Evolutionary conservation across 53 echinoderm and acorn worm species (phyloP).

Genomic region (Crossaster papposus): DNA sequence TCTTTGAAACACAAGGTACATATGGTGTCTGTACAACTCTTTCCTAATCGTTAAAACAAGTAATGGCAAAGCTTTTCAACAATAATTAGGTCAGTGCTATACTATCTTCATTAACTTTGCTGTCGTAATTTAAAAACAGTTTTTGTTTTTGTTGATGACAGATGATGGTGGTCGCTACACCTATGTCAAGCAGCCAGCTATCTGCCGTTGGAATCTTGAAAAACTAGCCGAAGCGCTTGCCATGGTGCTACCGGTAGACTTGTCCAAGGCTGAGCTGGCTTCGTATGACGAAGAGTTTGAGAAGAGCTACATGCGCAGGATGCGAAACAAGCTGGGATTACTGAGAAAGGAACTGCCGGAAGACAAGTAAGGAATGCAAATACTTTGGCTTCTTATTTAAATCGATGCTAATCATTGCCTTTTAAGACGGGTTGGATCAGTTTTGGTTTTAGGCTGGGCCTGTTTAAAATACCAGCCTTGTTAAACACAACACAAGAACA

Average conservation of each 20-base stretch:
- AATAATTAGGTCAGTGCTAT: too few relatives aligned
- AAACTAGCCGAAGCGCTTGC: constrained; percentile 87
- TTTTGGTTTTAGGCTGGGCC: too few relatives aligned
- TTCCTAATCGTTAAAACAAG: too few relatives aligned
- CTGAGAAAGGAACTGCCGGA: constrained; percentile 62
- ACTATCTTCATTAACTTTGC: too few relatives aligned
- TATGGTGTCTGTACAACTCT: too few relatives aligned
- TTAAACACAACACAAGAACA: background rate
- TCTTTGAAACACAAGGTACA: too few relatives aligned
- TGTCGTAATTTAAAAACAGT: background rate
- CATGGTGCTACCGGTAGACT: constrained; percentile 77
- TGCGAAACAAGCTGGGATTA: constrained; percentile 92
- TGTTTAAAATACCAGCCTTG: too few relatives aligned
- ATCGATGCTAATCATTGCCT: background rate
- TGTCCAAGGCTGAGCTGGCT: constrained; percentile 69
- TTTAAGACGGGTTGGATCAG: too few relatives aligned
- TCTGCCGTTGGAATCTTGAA: constrained; percentile 88
- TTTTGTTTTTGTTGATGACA: constrained; percentile 33
- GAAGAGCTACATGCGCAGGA: constrained; percentile 76
- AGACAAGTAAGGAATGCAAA: constrained; percentile 56
- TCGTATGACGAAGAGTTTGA: constrained; percentile 78
- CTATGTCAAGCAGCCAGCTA: constrained; percentile 80
- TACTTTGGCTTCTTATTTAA: background rate
- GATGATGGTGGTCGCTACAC: constrained; percentile 92
- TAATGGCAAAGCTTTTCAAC: too few relatives aligned